Evolutionary conservation across 2,888 invertebrate species (phyloP), one percentile per base, ranked within the genome.

Genomic region (Nycteola revayana): DNA sequence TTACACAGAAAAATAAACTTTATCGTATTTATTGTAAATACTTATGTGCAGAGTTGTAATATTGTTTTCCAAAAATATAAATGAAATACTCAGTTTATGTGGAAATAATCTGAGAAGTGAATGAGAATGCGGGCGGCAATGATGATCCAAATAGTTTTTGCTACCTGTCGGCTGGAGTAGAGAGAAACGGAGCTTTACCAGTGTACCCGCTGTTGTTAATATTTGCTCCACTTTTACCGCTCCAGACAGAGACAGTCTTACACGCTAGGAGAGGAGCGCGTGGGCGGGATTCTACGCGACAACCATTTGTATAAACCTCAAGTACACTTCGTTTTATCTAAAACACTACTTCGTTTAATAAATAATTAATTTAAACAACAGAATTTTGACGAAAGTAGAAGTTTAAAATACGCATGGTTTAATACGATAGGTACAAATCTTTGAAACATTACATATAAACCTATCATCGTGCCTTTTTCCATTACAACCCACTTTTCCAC

Each of bases 351-450:
- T 58, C 44, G 37, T 57, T 52, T 48, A 53, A 58, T 62, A 60
- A 72, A 67, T 62, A 56, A 67, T 55, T 60, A 51, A 64, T 60
- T 59, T 63, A 73, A 68, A 72, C 59, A 66, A 69, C 42, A 59
- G 69, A 77, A 66, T 38, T 73, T 75, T 78, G 75, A 76, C 77
- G 77, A 78, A 80, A 76, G 74, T 72, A 74, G 67, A 55, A 56
- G n/a, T n/a, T n/a, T n/a, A n/a, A n/a, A n/a, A n/a, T n/a, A n/a
- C n/a, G n/a, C n/a, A n/a, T n/a, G n/a, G n/a, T n/a, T n/a, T n/a
- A n/a, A n/a, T n/a, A n/a, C n/a, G n/a, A n/a, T n/a, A n/a, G n/a
- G n/a, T n/a, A n/a, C n/a, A n/a, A n/a, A n/a, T n/a, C n/a, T n/a
- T n/a, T n/a, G n/a, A n/a, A n/a, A n/a, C n/a, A n/a, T n/a, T n/a